These are phyloP conservation scores for Pseudochirops corinnae DNA, from an alignment of 2,797 vertebrate genomes.

Conservation along the genomic window DNA sequence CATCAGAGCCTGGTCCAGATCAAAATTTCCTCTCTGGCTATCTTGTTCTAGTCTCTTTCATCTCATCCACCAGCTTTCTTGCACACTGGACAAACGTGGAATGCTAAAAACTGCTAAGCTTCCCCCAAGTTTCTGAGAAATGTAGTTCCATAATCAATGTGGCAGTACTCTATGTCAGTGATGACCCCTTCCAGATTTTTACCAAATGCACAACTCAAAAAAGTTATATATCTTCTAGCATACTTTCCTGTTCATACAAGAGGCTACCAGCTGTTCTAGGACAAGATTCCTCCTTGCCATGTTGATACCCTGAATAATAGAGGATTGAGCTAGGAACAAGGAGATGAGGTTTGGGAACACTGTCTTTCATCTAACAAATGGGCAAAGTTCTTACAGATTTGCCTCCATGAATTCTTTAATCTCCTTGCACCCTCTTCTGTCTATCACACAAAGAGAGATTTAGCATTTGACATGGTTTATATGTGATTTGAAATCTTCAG, in stretches of 20 bases:
- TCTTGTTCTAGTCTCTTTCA: background rate
- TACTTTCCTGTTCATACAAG: background rate
- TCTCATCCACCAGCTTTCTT: background rate
- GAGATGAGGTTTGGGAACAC: background rate
- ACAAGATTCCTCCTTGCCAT: background rate
- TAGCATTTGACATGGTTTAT: background rate
- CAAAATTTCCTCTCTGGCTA: background rate
- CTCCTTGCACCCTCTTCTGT: background rate
- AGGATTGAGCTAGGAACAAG: background rate
- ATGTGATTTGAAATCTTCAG: conserved; percentile 7
- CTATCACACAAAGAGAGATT: background rate
- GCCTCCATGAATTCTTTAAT: background rate
- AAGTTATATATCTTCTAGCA: background rate
- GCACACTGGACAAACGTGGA: background rate
- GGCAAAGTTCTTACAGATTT: background rate
- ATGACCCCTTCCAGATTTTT: background rate
- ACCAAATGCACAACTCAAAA: background rate
- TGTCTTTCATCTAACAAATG: background rate
- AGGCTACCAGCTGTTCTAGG: background rate
- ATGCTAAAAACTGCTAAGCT: background rate
- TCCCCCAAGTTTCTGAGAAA: background rate
- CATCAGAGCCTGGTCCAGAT: background rate
- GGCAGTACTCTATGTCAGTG: background rate
- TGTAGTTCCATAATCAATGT: background rate
- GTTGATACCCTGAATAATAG: background rate